Evolutionary conservation across 1,140 invertebrate species (phyloP), one percentile per base, ranked within the genome.

Genomic region (Agrypnia vestita): DNA sequence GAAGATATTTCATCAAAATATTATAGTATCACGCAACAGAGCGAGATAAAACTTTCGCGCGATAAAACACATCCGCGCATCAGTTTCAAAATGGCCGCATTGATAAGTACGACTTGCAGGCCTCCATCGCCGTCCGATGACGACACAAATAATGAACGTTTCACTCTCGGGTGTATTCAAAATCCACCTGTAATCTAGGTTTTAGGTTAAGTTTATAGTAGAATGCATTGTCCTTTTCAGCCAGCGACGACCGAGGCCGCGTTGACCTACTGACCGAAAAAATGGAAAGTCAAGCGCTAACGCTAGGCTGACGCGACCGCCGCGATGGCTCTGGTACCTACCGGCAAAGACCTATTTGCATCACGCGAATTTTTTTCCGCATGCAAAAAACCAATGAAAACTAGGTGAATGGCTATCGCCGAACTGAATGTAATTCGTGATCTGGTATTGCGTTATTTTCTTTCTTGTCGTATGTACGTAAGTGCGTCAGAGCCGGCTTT

Each of bases 141-240:
- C 59, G 53, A 64, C 46, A 64, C 59, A 43, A 35, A 10, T 19
- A 61, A 75, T 46, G 6, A 43, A 13, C 35, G 51, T 75, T 59
- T 75, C 73, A 59, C 55, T 56, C 53, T 75, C 73, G 21, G 3
- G n/a, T 43, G 35, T 56, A 55, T 12, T 12, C 9, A 62, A 56
- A 55, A 71, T 64, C 55, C 76, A 78, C 76, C 76, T 78, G 76
- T 46, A 43, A 78, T 55, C 1, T 76, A 51, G 61, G 46, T 78
- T 78, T 69, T 71, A 59, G 76, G 76, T 78, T 78, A 78, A 78
- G 76, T 78, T 78, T 78, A 78, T 44, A 12, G 13, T 46, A 76
- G 13, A 62, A n/a, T 78, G 76, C 53, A 76, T 64, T 64, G 19
- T 75, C 75, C 46, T 21, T 64, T 56, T 76, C 61, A 15, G 46